phyloP scores from a whole-genome alignment of 2,113 vertebrate species.

The Malurus melanocephalus region DNA sequence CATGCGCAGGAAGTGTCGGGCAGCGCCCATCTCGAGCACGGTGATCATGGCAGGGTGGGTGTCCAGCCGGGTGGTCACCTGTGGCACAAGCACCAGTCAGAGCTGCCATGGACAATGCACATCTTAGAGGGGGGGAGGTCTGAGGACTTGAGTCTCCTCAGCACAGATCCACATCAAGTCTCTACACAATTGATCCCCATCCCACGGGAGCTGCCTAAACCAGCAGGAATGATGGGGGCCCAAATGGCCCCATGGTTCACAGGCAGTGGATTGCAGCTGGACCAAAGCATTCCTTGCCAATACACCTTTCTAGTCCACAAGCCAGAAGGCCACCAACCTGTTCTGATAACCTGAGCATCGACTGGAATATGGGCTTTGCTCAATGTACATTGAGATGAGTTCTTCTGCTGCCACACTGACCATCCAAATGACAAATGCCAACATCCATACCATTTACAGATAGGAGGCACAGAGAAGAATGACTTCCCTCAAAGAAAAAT shows the following conservation, averaged over 20 bases:
- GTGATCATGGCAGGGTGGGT: conserved; percentile 97
- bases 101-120: rapidly evolving
- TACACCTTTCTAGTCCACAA: background rate
- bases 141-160: background rate
- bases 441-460: background rate
- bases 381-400: background rate
- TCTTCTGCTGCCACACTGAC: background rate
- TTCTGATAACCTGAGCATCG: background rate
- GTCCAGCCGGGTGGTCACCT: conserved; percentile 91
- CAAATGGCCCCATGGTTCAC: background rate
- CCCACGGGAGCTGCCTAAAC: background rate
- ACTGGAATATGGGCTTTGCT: background rate
- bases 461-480: background rate
- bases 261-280: background rate
- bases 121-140: rapidly evolving
- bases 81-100: background rate
- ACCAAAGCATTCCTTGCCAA: background rate
- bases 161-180: background rate
- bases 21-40: conserved; percentile 95
- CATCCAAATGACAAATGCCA: background rate
- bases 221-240: background rate
- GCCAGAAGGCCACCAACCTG: background rate
- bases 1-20: conserved; percentile 94
- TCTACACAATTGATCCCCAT: rapidly evolving
- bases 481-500: background rate